Evolutionary conservation across 2,888 invertebrate species (phyloP), one percentile per base, ranked within the genome.

Genomic region (Rosalia funebris): DNA sequence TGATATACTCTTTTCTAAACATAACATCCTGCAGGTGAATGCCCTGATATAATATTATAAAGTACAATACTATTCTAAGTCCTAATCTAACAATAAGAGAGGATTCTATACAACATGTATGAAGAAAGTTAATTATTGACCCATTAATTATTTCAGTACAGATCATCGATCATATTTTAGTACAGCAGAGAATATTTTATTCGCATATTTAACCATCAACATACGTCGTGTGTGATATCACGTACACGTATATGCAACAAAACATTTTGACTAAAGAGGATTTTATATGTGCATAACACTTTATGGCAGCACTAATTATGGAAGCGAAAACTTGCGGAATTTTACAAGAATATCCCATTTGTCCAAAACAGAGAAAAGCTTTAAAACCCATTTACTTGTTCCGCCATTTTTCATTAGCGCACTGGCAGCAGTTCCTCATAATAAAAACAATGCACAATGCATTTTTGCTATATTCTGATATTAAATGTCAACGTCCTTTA

Each of bases 361-460:
- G 47, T 34, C 25, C 10, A 19, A 37, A 48, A 48, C 48, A 48
- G 48, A 48, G 48, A 37, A 46, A 53, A 39, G 53, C 58, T 62
- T 60, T 71, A 65, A 70, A 70, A 65, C 56, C 58, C 63, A 67
- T 68, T 65, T 62, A 60, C 47, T 62, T 54, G 34, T 60, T 60
- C 48, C 52, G 66, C 63, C 63, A 67, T 66, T 69, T 68, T 71
- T 67, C 67, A 68, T 68, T 68, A 66, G 58, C 45, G 14, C 19
- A 15, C 32, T 54, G 53, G 42, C 61, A 46, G 47, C 57, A 37
- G 57, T 57, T 50, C 56, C 57, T 62, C 57, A 42, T 37, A 11
- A 58, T 54, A 45, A 64, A 58, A 64, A 62, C 37, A 16, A 42
- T 45, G 37, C 34, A 31, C 63, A 53, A 63, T 66, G 59, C 66